Evolutionary conservation across 2,888 invertebrate species (phyloP), one percentile per base, ranked within the genome.

Genomic region (Achlya flavicornis): DNA sequence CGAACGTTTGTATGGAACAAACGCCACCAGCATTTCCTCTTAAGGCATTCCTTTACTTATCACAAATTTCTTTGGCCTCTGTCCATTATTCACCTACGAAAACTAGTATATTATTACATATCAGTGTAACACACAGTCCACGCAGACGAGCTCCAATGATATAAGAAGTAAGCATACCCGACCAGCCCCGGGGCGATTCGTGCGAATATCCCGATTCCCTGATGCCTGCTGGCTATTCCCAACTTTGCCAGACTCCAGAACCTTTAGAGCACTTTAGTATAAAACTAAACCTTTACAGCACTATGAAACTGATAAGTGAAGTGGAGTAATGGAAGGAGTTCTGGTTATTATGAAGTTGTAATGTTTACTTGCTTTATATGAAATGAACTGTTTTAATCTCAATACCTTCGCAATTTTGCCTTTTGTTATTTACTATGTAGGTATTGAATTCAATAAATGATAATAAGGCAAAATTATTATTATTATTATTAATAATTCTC

Each of bases 241-340:
- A 53, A 53, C 53, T 53, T 53, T 19, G n/a, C 53, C 16, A 53
- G 53, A 53, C 53, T 53, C 53, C 53, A 53, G 53, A 19, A 53
- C 16, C 53, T 53, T 53, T 53, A 19, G 16, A 53, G 53, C 53
- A 53, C 53, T 53, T 53, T 53, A 53, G 19, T 19, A 53, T 10
- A 53, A 53, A 53, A 53, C 19, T 19, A 19, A 53, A 53, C 53
- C 53, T 53, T 53, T 53, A 53, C 10, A 53, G 53, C 53, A 19
- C 53, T 53, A 53, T 53, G n/a, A 19, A 53, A 53, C 53, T 53
- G 53, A 53, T 53, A 53, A 53, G 53, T 53, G 53, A 53, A 53
- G 16, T 53, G 53, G 46, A 46, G n/a, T n/a, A 53, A 53, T 53
- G 53, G 53, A 53, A 53, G 48, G n/a, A 48, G 19, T 53, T 19